Conservation (phyloP, 2,888 invertebrate species). For the Meandrusa payeni region DNA sequence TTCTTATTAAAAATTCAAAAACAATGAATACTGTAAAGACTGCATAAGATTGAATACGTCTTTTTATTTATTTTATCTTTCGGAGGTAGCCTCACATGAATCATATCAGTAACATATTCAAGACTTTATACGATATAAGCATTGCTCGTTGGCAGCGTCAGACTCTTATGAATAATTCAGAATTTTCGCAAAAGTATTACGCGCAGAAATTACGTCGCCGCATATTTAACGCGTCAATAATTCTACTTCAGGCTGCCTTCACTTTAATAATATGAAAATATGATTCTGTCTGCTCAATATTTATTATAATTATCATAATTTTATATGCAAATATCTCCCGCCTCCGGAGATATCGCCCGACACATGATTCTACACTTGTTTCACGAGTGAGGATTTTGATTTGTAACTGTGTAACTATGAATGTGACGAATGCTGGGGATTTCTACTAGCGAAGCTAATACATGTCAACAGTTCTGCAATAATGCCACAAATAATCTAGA, state of each 20-base stretch:
- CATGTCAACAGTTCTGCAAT: too few relatives aligned
- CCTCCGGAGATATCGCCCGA: too few relatives aligned
- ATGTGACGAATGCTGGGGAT: too few relatives aligned
- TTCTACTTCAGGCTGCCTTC: neutral
- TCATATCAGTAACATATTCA: constrained; percentile 5
- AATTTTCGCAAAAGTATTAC: constrained; percentile 11
- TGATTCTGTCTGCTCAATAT: neutral
- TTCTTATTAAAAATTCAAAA: too few relatives aligned
- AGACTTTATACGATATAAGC: constrained; percentile 2
- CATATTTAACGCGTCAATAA: constrained; percentile 8
- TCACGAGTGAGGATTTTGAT: too few relatives aligned
- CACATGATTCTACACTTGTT: too few relatives aligned
- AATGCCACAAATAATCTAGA: too few relatives aligned
- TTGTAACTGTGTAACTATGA: too few relatives aligned
- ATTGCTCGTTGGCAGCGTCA: neutral
- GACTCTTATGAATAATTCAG: constrained; percentile 9
- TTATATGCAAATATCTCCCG: neutral
- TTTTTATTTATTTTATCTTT: neutral
- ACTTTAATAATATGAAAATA: neutral
- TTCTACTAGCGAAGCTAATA: too few relatives aligned
- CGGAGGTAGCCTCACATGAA: neutral
- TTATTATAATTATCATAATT: neutral
- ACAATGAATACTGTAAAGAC: too few relatives aligned
- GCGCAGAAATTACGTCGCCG: neutral
- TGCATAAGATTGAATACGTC: neutral